These are phyloP conservation scores for Pagrus major DNA, from an alignment of 2,113 vertebrate genomes.

Conservation along the genomic window DNA sequence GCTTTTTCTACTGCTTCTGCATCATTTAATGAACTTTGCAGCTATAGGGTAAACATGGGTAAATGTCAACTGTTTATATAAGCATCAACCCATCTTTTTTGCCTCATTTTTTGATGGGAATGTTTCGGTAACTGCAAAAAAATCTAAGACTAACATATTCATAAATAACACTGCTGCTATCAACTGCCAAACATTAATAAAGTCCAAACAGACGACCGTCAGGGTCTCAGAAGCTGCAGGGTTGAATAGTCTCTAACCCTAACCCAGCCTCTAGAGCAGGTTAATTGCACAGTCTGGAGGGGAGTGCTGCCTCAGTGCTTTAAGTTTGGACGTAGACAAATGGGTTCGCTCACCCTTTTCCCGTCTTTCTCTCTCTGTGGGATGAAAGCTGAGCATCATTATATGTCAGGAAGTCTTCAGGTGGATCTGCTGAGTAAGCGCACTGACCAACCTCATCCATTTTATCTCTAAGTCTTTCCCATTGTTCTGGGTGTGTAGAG, in stretches of 20 bases:
- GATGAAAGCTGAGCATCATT: conserved; percentile 46
- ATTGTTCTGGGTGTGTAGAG: conserved; percentile 36
- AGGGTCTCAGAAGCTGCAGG: conserved; percentile 25
- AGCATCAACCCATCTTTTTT: neutral
- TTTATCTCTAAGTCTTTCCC: conserved; percentile 28
- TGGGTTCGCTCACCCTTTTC: conserved; percentile 44
- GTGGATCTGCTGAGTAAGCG: conserved; percentile 59
- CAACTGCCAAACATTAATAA: conserved; percentile 23
- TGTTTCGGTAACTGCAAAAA: neutral
- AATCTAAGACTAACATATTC: neutral
- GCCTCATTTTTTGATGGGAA: neutral
- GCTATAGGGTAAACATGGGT: neutral
- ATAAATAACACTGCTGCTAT: conserved; percentile 9
- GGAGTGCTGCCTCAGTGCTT: conserved; percentile 49
- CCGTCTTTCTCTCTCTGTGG: conserved; percentile 20
- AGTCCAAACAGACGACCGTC: conserved; percentile 12
- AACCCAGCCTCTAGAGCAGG: conserved; percentile 15
- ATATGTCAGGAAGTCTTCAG: conserved; percentile 51
- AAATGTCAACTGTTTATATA: conserved; percentile 9
- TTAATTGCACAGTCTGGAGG: conserved; percentile 59
- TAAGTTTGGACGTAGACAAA: conserved; percentile 68
- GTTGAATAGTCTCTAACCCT: conserved; percentile 16
- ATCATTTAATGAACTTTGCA: conserved; percentile 1
- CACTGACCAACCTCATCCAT: conserved; percentile 39
- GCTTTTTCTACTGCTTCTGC: neutral